A percentile compares a stretch with the other conserved stretches of the same genome.
Conservation (phyloP, 1,140 invertebrate genomes). For the Eurosta solidaginis region DNA sequence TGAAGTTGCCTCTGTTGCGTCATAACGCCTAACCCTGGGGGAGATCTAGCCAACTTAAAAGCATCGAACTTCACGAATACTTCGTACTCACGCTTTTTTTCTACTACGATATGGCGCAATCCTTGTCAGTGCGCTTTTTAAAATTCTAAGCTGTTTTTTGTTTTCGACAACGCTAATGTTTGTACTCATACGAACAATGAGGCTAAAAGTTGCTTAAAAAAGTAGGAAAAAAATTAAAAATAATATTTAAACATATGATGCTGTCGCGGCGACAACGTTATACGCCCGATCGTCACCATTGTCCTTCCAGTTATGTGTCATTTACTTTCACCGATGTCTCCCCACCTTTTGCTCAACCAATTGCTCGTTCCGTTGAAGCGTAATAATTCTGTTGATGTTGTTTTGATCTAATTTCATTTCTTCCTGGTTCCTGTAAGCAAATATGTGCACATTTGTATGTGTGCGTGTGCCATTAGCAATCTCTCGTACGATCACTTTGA, state of each 20-base stretch:
- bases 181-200: neutral
- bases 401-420: conserved; percentile 9
- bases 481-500: neutral
- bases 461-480: neutral
- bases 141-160: too few species aligned
- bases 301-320: neutral
- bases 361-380: neutral
- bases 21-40: too few species aligned
- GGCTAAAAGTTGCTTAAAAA: neutral
- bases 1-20: too few species aligned
- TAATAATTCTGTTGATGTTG: too few species aligned
- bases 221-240: too few species aligned
- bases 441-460: neutral
- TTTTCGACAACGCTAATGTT: neutral
- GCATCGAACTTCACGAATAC: too few species aligned
- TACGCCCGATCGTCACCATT: neutral
- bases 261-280: neutral
- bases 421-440: conserved; percentile 14
- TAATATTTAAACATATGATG: neutral
- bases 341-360: too few species aligned
- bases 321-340: too few species aligned
- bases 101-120: too few species aligned
- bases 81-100: neutral
- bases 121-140: too few species aligned
- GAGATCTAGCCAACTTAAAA: too few species aligned